Percentiles rank a stretch among this genome's conserved stretches.
These are phyloP conservation scores for Pomatostomus ruficeps DNA, from an alignment of 2,113 vertebrate genomes.

Conservation along the genomic window DNA sequence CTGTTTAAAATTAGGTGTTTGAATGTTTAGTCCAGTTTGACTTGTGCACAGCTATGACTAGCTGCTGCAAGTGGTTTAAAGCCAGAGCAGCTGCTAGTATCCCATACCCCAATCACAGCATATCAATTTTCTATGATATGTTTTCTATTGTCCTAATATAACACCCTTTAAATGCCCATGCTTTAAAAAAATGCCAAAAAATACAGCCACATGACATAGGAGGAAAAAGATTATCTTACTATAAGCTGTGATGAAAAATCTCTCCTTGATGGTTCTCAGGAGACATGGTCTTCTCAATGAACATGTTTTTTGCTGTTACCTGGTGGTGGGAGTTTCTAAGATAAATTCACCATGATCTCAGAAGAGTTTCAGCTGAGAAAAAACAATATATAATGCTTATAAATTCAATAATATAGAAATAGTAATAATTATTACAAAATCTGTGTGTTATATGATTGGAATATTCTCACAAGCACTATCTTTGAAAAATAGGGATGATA, in stretches of 20 bases:
- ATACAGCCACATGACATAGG: neutral
- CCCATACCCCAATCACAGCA: neutral
- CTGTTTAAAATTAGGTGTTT: neutral
- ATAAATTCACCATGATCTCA: neutral
- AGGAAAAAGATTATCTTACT: neutral
- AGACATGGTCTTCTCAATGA: neutral
- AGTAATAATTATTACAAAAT: neutral
- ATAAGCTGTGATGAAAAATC: neutral
- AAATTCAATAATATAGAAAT: neutral
- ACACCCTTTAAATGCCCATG: neutral
- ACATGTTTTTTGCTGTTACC: neutral
- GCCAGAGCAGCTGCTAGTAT: neutral
- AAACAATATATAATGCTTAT: neutral
- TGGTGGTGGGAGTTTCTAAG: neutral
- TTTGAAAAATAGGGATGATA: too few relatives aligned
- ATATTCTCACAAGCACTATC: neutral
- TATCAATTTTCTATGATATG: neutral
- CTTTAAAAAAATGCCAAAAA: neutral
- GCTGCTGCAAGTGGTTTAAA: neutral
- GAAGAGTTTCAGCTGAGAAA: neutral
- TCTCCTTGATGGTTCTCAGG: neutral
- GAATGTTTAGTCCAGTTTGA: neutral
- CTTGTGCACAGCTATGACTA: neutral
- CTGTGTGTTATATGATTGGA: neutral
- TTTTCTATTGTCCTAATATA: neutral